Percentiles rank a stretch among this genome's conserved stretches.
Conservation (phyloP, 1,140 invertebrate genomes). For the Episyrphus balteatus region DNA sequence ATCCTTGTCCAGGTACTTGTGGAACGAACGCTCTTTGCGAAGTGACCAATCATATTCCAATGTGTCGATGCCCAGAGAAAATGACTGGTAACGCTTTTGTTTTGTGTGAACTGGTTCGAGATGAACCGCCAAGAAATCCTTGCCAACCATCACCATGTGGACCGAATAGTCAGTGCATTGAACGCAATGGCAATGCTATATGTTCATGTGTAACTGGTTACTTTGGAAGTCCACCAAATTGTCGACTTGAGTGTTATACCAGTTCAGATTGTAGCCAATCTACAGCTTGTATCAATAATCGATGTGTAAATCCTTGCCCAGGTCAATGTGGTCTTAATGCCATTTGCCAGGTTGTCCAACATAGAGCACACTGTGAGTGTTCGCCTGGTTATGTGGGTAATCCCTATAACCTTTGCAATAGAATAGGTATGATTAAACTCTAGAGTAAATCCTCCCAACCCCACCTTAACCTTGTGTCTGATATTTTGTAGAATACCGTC, state of each 20-base stretch:
- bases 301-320: constrained; percentile 68
- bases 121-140: constrained; percentile 39
- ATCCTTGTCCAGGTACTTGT: constrained; percentile 68
- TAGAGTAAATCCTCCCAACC: constrained; percentile 28
- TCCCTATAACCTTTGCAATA: constrained; percentile 61
- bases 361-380: constrained; percentile 64
- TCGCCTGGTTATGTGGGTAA: constrained; percentile 60
- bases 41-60: constrained; percentile 64
- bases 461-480: constrained; percentile 31
- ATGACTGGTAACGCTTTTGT: constrained; percentile 62
- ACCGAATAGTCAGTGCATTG: constrained; percentile 61
- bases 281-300: constrained; percentile 63
- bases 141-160: constrained; percentile 68
- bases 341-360: constrained; percentile 57
- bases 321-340: constrained; percentile 66
- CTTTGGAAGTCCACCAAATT: constrained; percentile 58
- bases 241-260: constrained; percentile 62
- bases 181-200: constrained; percentile 56
- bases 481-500: constrained; percentile 6
- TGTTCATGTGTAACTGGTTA: constrained; percentile 62
- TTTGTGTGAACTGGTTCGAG: constrained; percentile 23
- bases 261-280: constrained; percentile 60
- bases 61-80: constrained; percentile 62
- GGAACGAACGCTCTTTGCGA: constrained; percentile 64
- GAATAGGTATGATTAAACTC: constrained; percentile 44